Evolutionary conservation across 2,888 invertebrate species (phyloP), one percentile per base, ranked within the genome.

Genomic region (Tineola bisselliella): DNA sequence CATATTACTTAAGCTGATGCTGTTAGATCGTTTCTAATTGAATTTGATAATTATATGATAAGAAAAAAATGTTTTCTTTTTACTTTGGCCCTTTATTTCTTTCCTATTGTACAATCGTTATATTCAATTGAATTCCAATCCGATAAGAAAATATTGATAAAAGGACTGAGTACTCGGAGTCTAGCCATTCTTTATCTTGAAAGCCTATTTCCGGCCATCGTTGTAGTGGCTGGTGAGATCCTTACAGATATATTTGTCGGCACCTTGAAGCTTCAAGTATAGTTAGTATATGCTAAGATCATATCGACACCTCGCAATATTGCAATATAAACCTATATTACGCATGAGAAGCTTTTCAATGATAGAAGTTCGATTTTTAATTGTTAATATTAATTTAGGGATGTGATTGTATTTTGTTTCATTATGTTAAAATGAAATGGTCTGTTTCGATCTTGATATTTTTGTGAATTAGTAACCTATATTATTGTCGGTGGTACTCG

Each of bases 231-330:
- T 69, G 67, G 74, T 72, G 25, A 80, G 82, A 84, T 84, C 81
- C 77, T 76, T 74, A 75, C 74, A 71, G 87, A 87, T 86, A 86
- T 81, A 86, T 86, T 84, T 84, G 86, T 84, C 84, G 86, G 86
- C 81, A 58, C 58, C 58, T 58, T 17, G n/a, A 19, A 56, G 56
- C 19, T n/a, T 38, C 38, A 48, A 12, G 44, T 13, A 44, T 5
- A 44, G 2, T 48, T 1, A 30, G 56, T 25, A 11, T 56, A 19
- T 13, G 12, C 12, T 12, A 25, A 56, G 10, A n/a, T 10, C 17
- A 56, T n/a, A 56, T 56, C 56, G 15, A 48, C 48, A 13, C 18
- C 48, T 48, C 48, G 48, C 48, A 48, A 17, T 18, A 38, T 12
- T 10, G 38, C 38, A 38, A 38, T 2, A n/a, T n/a, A n/a, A n/a